These are phyloP conservation scores for Zaprionus gabonicus DNA, from an alignment of 1,140 invertebrate genomes.

Conservation along the genomic window DNA sequence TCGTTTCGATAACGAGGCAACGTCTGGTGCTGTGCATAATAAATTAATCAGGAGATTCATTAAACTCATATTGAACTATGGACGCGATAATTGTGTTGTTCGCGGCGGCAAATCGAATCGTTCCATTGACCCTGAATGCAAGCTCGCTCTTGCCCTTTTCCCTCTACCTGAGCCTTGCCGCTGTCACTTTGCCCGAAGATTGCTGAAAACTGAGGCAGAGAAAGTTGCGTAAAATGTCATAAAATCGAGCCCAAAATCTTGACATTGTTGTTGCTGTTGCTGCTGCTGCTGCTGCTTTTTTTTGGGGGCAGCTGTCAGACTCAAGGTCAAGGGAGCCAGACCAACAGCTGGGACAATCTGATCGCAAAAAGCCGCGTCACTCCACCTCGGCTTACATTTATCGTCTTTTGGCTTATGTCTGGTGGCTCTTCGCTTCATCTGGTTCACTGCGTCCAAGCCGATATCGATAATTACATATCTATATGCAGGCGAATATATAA, in stretches of 20 bases:
- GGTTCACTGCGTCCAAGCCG: conserved; percentile 34
- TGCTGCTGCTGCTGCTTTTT: conserved; percentile 8
- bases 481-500: conserved; percentile 9
- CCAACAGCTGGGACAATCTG: conserved; percentile 40
- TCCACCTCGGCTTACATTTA: conserved; percentile 41
- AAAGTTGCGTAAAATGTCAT: conserved; percentile 72
- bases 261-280: conserved; percentile 20
- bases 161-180: not conserved
- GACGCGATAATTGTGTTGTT: conserved; percentile 57
- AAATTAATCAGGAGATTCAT: conserved; percentile 50
- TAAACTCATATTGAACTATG: conserved; percentile 51
- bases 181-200: conserved; percentile 27
- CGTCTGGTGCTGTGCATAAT: not conserved
- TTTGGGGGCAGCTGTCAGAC: conserved; percentile 45
- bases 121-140: conserved; percentile 71
- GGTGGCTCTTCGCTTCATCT: conserved; percentile 21
- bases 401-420: conserved; percentile 19
- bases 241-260: conserved; percentile 63
- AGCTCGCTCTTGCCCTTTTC: not conserved
- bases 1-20: conserved; percentile 32
- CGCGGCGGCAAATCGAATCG: conserved; percentile 51
- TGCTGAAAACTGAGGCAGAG: conserved; percentile 47
- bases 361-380: conserved; percentile 29
- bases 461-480: conserved; percentile 48
- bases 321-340: conserved; percentile 71